phyloP scores from a whole-genome alignment of 2,888 invertebrate genomes.

The Apotomis capreana region DNA sequence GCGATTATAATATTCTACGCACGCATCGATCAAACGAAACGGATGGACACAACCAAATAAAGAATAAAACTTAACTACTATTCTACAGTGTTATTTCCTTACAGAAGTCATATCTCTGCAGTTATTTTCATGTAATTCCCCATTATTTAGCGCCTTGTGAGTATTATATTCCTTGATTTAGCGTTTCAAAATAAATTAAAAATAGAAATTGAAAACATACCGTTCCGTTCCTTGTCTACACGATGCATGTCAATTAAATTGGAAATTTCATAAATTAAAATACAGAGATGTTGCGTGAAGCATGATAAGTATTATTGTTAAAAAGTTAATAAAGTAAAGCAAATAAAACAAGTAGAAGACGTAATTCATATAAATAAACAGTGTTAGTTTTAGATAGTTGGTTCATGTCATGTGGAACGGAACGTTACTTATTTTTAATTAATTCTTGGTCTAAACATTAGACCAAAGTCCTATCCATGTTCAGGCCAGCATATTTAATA shows the following conservation, averaged over 20 bases:
- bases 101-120: neutral
- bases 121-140: slow-evolving; percentile 19
- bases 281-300: too few relatives aligned
- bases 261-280: too few relatives aligned
- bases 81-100: neutral
- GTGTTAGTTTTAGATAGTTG: neutral
- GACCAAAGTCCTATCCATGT: neutral
- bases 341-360: too few relatives aligned
- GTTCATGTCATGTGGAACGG: neutral
- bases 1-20: neutral
- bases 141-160: slow-evolving; percentile 11
- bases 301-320: too few relatives aligned
- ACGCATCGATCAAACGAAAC: slow-evolving; percentile 31
- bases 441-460: neutral
- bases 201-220: neutral
- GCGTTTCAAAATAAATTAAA: neutral
- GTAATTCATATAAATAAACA: neutral
- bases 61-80: neutral
- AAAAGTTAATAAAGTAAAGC: too few relatives aligned
- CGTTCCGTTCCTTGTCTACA: neutral
- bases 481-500: neutral
- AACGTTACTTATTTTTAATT: neutral
- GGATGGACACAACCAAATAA: neutral
- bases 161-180: too few relatives aligned
- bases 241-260: too few relatives aligned